phyloP scores from a whole-genome alignment of 2,888 invertebrate genomes.

The Amblyjoppa fuscipennis region DNA sequence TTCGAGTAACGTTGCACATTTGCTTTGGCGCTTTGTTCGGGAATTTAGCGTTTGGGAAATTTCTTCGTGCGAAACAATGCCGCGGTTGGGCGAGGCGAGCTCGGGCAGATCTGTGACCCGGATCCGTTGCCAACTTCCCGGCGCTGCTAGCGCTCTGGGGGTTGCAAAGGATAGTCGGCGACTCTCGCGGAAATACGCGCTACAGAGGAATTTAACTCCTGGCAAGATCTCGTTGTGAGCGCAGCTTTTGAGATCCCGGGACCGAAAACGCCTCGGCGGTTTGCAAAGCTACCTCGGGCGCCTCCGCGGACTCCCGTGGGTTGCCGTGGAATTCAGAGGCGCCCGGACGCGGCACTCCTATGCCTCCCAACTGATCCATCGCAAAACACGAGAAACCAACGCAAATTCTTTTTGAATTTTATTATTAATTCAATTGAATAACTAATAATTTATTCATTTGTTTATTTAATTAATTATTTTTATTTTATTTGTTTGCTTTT shows the following conservation, averaged over 20 bases:
- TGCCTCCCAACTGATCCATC: too few species aligned
- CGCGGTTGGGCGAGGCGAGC: not conserved
- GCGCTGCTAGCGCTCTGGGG: not conserved
- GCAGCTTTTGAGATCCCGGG: conserved; percentile 1
- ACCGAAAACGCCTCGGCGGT: too few species aligned
- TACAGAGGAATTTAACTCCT: conserved; percentile 24
- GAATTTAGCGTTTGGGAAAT: conserved; percentile 31
- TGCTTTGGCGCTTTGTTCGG: not conserved
- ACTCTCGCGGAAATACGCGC: not conserved
- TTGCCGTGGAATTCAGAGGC: too few species aligned
- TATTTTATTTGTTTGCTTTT: too few species aligned
- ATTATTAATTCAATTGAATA: too few species aligned
- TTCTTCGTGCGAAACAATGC: conserved; percentile 33
- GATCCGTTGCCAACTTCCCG: conserved; percentile 28
- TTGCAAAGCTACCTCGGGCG: too few species aligned
- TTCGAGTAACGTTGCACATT: not conserved
- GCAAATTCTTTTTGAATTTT: too few species aligned
- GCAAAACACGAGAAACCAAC: too few species aligned
- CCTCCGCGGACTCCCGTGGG: too few species aligned
- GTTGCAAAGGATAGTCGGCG: not conserved
- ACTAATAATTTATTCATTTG: too few species aligned
- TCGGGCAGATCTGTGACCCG: conserved; percentile 17
- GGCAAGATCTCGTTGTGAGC: conserved; percentile 5
- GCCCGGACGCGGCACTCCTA: too few species aligned
- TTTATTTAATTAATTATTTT: too few species aligned